These are phyloP conservation scores for Pogonomyrmex barbatus DNA, from an alignment of 1,140 invertebrate genomes.

Conservation along the genomic window DNA sequence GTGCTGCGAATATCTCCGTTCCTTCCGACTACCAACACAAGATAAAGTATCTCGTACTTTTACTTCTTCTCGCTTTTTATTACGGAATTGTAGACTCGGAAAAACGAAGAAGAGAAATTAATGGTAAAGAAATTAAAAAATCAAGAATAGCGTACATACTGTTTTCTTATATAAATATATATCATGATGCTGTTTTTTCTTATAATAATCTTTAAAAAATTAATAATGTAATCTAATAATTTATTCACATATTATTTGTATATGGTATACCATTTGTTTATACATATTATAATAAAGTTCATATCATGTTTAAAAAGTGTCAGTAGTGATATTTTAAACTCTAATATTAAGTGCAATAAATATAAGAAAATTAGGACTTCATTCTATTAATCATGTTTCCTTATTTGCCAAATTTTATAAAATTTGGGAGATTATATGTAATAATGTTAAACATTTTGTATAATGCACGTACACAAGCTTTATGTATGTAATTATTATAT, in stretches of 20 bases:
- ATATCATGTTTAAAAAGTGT: neutral
- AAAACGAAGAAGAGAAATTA: slow-evolving; percentile 1
- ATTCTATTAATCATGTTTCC: neutral
- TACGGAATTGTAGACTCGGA: slow-evolving; percentile 26
- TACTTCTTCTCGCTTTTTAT: slow-evolving; percentile 41
- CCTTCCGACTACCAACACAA: neutral
- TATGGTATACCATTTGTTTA: neutral
- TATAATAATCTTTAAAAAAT: slow-evolving; percentile 15
- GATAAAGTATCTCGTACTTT: slow-evolving; percentile 46
- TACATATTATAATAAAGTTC: neutral
- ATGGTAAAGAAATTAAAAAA: slow-evolving; percentile 47
- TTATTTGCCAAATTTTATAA: slow-evolving; percentile 2
- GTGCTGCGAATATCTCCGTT: slow-evolving; percentile 44
- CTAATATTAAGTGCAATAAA: neutral
- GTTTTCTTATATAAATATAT: neutral
- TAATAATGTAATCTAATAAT: neutral
- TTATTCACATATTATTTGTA: neutral
- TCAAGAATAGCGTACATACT: neutral
- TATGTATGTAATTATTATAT: neutral
- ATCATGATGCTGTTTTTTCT: neutral
- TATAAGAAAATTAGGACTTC: neutral
- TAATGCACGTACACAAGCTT: neutral
- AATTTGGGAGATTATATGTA: neutral
- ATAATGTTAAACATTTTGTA: neutral
- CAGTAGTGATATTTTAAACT: neutral